Conservation (phyloP, 1,140 invertebrate genomes). For the Eubasilissa regina region DNA sequence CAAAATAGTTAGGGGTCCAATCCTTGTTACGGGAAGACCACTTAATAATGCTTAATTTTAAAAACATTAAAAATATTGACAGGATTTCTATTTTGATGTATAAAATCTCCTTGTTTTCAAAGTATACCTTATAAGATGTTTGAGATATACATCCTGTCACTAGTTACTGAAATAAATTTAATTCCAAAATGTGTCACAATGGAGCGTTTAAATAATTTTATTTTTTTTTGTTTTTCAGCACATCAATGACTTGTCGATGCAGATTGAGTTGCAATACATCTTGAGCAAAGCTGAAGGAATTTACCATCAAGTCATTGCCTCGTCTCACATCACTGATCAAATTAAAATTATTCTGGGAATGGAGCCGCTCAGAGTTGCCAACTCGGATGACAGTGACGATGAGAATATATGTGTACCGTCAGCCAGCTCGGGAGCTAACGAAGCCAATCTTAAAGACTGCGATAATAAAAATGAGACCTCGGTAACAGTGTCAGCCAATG, state of each 20-base stretch:
- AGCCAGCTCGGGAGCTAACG: slow-evolving; percentile 55
- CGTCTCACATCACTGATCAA: slow-evolving; percentile 78
- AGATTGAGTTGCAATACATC: slow-evolving; percentile 85
- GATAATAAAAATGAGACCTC: slow-evolving; percentile 17
- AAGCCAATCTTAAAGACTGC: slow-evolving; percentile 41
- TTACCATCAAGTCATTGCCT: slow-evolving; percentile 84
- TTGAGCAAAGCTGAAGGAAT: slow-evolving; percentile 92
- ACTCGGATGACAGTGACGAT: slow-evolving; percentile 55
- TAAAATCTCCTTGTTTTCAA: too few relatives aligned
- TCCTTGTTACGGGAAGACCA: too few relatives aligned
- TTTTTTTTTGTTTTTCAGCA: slow-evolving; percentile 77
- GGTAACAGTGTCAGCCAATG: slow-evolving; percentile 41
- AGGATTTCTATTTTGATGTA: too few relatives aligned
- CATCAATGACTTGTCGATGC: slow-evolving; percentile 92
- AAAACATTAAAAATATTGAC: too few relatives aligned
- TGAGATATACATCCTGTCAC: too few relatives aligned
- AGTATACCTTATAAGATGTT: too few relatives aligned
- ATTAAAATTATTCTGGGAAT: slow-evolving; percentile 80
- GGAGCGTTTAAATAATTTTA: not conserved
- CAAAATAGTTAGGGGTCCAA: too few relatives aligned
- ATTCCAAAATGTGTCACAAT: too few relatives aligned
- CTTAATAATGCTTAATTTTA: too few relatives aligned
- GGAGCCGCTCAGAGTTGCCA: slow-evolving; percentile 62
- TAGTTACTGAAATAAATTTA: too few relatives aligned
- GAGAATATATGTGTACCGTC: slow-evolving; percentile 51